Conservation (phyloP, 2,113 vertebrate species). For the Rattus norvegicus region DNA sequence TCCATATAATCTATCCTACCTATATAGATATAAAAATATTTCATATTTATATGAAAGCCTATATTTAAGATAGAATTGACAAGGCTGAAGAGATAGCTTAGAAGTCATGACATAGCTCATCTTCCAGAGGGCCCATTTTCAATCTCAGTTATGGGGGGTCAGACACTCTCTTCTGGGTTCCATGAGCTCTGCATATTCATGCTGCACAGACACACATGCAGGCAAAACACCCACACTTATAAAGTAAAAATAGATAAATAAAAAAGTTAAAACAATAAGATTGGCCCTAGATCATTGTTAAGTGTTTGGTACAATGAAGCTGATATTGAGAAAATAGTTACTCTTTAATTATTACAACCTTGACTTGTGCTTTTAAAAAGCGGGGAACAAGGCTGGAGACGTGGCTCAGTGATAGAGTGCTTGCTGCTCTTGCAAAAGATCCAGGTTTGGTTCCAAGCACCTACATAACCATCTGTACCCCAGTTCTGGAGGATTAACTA, state of each 20-base stretch:
- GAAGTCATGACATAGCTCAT: background rate
- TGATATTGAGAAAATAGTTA: background rate
- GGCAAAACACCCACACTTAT: background rate
- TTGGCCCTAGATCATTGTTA: constrained; percentile 7
- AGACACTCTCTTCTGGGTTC: background rate
- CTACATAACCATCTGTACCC: background rate
- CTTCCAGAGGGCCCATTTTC: background rate
- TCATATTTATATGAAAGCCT: background rate
- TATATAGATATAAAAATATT: too few relatives aligned
- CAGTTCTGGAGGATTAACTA: background rate
- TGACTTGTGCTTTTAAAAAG: background rate
- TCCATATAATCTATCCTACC: background rate
- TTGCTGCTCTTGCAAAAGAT: background rate
- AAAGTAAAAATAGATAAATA: background rate
- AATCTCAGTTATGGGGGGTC: background rate
- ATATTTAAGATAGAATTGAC: constrained; percentile 14
- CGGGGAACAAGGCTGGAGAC: background rate
- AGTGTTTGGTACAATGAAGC: background rate
- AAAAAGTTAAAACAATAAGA: background rate
- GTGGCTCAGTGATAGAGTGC: background rate
- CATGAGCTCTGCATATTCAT: too few relatives aligned
- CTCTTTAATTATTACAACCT: background rate
- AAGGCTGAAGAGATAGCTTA: background rate
- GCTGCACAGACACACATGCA: background rate
- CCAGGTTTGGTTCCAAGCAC: background rate